These are phyloP conservation scores for Myotis lucifugus DNA, from an alignment of 2,113 vertebrate genomes.

Conservation along the genomic window DNA sequence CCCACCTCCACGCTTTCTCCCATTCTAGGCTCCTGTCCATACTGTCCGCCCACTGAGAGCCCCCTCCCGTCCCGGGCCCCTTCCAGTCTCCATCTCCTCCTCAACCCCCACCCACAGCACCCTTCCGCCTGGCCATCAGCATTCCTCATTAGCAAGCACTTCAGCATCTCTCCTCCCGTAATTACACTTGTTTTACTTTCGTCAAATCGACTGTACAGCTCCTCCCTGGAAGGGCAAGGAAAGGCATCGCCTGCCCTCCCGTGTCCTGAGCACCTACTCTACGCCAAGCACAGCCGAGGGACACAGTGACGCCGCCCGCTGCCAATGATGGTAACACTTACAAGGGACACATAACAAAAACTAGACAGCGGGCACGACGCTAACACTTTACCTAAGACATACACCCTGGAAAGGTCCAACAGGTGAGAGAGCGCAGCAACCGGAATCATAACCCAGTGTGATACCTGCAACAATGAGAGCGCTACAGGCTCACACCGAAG, in stretches of 20 bases:
- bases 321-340: background rate
- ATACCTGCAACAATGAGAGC: background rate
- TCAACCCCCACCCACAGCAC: no score
- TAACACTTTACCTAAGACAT: background rate
- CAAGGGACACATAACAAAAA: background rate
- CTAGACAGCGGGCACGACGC: background rate
- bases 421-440: background rate
- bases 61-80: background rate
- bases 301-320: background rate
- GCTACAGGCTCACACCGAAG: background rate
- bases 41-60: background rate
- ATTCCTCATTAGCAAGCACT: background rate
- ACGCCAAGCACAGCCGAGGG: background rate
- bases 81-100: no score
- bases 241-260: background rate
- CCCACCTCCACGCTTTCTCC: background rate
- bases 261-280: background rate
- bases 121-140: background rate
- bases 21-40: rapidly evolving
- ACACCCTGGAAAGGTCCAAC: background rate
- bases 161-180: no score
- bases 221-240: background rate
- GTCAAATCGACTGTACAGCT: background rate
- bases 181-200: no score
- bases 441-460: background rate